Base-by-base conservation (phyloP, 2,113 vertebrate genomes). In the Paramormyrops kingsleyae region DNA sequence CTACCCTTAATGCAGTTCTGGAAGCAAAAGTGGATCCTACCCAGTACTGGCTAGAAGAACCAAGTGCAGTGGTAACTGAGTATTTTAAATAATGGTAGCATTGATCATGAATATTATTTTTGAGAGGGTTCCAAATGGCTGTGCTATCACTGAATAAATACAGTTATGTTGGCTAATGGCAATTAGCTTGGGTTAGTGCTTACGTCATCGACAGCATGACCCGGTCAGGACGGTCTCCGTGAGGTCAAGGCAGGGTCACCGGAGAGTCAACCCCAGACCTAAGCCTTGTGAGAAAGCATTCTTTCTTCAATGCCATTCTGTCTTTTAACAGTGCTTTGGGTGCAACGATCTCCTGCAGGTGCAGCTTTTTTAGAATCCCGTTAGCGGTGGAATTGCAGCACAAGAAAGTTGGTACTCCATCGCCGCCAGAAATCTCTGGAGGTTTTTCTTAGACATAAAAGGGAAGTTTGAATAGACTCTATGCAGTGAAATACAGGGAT, bases 231-330 rank as follows among this genome's bases (percentile, higher is more conserved):
- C 31, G 90, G 93, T 95, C 94, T 94, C 86, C 87, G 56, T 80
- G 50, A 92, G 93, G 94, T 95, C 93, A 91, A 89, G 0, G 39
- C 2, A 90, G 91, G 94, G 95, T 95, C 94, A 94, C 62, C 2
- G 91, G 91, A 88, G 92, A 92, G 95, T 95, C 94, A 94, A 88
- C 86, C 5, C 91, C 90, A 56, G 44, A 77, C 39, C 52, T 89
- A 21, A 91, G 90, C 31, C 88, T 44, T 4, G 31, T 89, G 35
- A 88, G 50, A 21, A 42, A 21, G 50, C 52, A 19, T 52, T 31
- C 46, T 49, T 87, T 19, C n/a, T 35, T 52, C 2, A 27, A 4
- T 5, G 17, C 15, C 47, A 27, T 35, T 70, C 62, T 49, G 49
- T 87, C 50, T 42, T 42, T 42, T 42, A 47, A 84, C 50, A 19